Base-by-base conservation (phyloP, 2,888 invertebrate species). In the Gortyna flavago region DNA sequence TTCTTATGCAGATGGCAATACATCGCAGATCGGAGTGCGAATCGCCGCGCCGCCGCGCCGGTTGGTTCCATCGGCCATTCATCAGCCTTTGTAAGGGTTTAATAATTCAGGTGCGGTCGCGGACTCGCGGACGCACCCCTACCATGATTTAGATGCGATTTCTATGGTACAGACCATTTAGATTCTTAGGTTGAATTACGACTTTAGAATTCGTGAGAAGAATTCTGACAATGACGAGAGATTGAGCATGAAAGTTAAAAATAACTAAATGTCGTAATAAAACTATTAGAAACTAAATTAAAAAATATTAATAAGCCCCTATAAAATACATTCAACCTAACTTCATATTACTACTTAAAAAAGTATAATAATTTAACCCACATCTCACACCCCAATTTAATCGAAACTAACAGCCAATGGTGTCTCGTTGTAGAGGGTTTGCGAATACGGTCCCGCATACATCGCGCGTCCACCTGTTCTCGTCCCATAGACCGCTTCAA, bases 1-100 rank as follows among this genome's bases (percentile, higher is more conserved):
- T 95, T 95, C 93, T 94, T 95, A 96, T 96, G 96, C 88, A 92
- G 96, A 96, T 96, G 81, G 83, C 91, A 88, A 93, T 94, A 93
- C 92, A 91, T 94, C 93, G 94, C 95, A 86, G 95, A 94, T 95
- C 91, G 93, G 91, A 90, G 88, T 93, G 93, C 93, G 89, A 93
- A 93, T 90, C 90, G 90, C 54, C 54, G 54, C 54, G 25, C 54
- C 51, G 51, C 51, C 51, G 85, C 48, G 48, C 21, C 51, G 85
- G 85, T 89, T 87, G 89, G 89, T 87, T 84, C 86, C 86, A 83
- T 89, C 85, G 86, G 81, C 90, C 91, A 92, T 90, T 89, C 94
- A 94, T 94, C 93, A 92, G 89, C 89, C 91, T 90, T 92, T 93
- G 93, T 92, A 88, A 87, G 88, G 90, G 90, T 93, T 95, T 93